Evolutionary conservation across 2,113 vertebrate species (phyloP), one percentile per base, ranked within the genome.

Genomic region (Siphamia tubifer): DNA sequence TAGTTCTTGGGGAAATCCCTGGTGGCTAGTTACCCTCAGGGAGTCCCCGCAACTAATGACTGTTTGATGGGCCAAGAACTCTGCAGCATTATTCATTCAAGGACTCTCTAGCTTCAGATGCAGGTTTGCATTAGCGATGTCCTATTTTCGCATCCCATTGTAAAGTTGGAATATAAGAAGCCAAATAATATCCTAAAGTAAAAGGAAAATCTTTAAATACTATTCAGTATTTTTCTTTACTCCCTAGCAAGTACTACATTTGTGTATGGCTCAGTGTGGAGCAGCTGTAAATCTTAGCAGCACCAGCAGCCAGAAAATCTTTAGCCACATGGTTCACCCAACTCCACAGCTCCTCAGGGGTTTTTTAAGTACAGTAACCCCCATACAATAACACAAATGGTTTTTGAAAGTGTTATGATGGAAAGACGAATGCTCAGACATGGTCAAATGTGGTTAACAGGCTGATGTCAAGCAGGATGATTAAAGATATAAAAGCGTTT

Each of bases 271-370:
- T 77, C 55, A 21, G 51, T 43, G 63, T 65, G 75, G 58, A 83
- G 70, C 80, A 78, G 82, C 80, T 82, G 81, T 78, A 76, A 74
- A 72, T 63, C 53, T 69, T 28, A 47, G 74, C 64, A 77, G 61
- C 71, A 86, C 77, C 71, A 70, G 76, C 55, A 83, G 83, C 79
- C 57, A 80, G 43, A 63, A 49, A 69, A 81, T 61, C 65, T 39
- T 51, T 19, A 47, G 42, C 67, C 70, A 81, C 81, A 77, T 81
- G 73, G 68, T 61, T 61, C 68, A 60, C 21, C 48, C 47, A 40
- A 21, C 39, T n/a, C 21, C 63, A 34, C 30, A 54, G 24, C 3
- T 39, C 70, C 70, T 38, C 9, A 1, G 77, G 71, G 69, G 4
- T 48, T 44, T 27, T 27, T 30, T 3, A 39, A 64, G 78, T 81